Evolutionary conservation across 2,113 vertebrate species (phyloP), one percentile per base, ranked within the genome.

Genomic region (Plotosus lineatus): DNA sequence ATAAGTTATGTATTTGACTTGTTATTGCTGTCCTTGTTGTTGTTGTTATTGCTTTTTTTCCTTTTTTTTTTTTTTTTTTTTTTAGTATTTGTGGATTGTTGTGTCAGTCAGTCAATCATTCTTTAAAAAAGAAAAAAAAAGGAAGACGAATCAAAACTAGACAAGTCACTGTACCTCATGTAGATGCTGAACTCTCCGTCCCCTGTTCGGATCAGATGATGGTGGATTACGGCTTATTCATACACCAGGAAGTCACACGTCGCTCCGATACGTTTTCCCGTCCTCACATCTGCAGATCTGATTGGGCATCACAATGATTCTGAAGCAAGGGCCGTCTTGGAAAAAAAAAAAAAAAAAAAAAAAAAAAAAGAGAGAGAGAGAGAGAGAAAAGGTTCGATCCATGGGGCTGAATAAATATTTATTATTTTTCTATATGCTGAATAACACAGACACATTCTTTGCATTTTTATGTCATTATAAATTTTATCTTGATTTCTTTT

Each of bases 1-100:
- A 94, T 97, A 97, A 97, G 93, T 98, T 98, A 97, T 97, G 95
- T 95, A 95, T 95, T 95, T 92, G 95, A 92, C 93, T 95, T n/a
- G 51, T 53, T 53, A 19, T 40, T 1, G 6, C 10, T 58, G 10
- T 28, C 26, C 4, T 58, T 21, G 83, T 89, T 91, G 79, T 89
- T 81, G 85, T 95, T 93, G 95, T 92, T 93, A 94, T 50, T 31
- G 10, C 23, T 50, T 26, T 23, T 3, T 23, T 68, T 69, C 12
- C 26, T 28, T 56, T 55, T 8, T 23, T 83, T 89, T 91, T 78
- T 89, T 80, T 86, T 85, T 86, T 58, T 84, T 83, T 79, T 51
- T 1, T 63, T 9, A 51, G 84, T 87, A 56, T 88, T 88, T 86
- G 83, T 85, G n/a, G n/a, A n/a, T n/a, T n/a, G 82, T 88, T 90